Percentiles rank a stretch among this genome's conserved stretches.
Conservation (phyloP, 2,888 invertebrate genomes). For the Dicycla oo region DNA sequence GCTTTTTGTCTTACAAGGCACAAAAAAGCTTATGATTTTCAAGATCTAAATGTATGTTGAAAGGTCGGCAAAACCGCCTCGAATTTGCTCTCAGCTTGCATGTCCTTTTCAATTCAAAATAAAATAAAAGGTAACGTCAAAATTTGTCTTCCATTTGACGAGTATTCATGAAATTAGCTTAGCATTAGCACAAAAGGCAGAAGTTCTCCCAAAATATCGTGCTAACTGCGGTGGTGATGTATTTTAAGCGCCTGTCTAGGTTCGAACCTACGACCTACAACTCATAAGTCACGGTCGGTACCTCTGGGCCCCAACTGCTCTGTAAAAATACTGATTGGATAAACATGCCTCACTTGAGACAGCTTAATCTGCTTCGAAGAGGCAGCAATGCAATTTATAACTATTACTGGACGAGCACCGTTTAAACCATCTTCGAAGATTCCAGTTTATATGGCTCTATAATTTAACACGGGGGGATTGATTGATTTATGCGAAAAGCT, state of each 20-base stretch:
- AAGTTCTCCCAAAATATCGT: not conserved
- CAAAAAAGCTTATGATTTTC: not conserved
- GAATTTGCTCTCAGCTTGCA: not conserved
- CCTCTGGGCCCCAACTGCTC: too few species aligned
- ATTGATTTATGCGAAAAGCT: not conserved
- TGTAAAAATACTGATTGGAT: not conserved
- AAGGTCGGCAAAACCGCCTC: not conserved
- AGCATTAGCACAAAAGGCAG: not conserved
- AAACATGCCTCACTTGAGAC: not conserved
- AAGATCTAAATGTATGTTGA: not conserved
- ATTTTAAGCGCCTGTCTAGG: too few species aligned
- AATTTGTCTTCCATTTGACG: not conserved
- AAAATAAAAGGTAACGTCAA: not conserved
- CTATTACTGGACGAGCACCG: not conserved
- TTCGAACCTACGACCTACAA: too few species aligned
- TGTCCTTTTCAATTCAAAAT: slow-evolving; percentile 6
- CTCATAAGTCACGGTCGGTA: too few species aligned
- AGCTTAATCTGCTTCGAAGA: not conserved
- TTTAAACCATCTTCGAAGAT: not conserved
- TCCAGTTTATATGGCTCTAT: not conserved
- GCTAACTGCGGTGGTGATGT: too few species aligned
- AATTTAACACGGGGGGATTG: not conserved
- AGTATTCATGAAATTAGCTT: not conserved
- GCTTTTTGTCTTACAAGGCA: not conserved
- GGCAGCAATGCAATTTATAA: not conserved